Conservation (phyloP, 2,888 invertebrate species). For the Drosophila greeni region DNA sequence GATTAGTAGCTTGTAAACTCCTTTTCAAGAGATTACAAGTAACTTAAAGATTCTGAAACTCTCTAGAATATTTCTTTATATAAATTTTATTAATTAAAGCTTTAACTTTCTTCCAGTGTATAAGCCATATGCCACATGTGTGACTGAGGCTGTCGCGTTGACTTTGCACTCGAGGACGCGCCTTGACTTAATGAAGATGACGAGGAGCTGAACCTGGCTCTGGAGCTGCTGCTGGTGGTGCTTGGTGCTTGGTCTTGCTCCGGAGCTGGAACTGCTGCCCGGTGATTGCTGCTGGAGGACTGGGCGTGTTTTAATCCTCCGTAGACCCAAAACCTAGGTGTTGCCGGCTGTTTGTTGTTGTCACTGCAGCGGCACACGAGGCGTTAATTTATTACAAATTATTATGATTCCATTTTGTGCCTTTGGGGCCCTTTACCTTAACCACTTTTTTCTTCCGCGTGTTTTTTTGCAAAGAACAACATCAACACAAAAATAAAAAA, state of each 20-base stretch:
- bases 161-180: slow-evolving; percentile 59
- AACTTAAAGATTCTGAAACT: background rate
- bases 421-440: slow-evolving; percentile 28
- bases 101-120: background rate
- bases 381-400: slow-evolving; percentile 74
- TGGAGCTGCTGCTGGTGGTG: slow-evolving; percentile 1
- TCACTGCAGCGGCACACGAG: slow-evolving; percentile 54
- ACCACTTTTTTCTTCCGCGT: slow-evolving; percentile 45
- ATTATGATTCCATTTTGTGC: slow-evolving; percentile 70
- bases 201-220: slow-evolving; percentile 39
- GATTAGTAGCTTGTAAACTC: too few relatives aligned
- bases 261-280: slow-evolving; percentile 11
- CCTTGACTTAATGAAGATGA: slow-evolving; percentile 73
- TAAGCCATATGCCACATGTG: slow-evolving; percentile 36
- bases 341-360: slow-evolving; percentile 44
- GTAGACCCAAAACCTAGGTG: slow-evolving; percentile 49
- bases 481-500: slow-evolving; percentile 33
- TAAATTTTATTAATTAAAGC: background rate
- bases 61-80: background rate
- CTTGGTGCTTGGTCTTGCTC: background rate
- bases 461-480: slow-evolving; percentile 32
- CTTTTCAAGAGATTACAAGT: background rate
- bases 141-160: slow-evolving; percentile 45
- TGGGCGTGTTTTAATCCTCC: slow-evolving; percentile 68
- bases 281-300: slow-evolving; percentile 23